Conservation (phyloP, 1,140 invertebrate genomes). For the Caenorhabditis remanei region DNA sequence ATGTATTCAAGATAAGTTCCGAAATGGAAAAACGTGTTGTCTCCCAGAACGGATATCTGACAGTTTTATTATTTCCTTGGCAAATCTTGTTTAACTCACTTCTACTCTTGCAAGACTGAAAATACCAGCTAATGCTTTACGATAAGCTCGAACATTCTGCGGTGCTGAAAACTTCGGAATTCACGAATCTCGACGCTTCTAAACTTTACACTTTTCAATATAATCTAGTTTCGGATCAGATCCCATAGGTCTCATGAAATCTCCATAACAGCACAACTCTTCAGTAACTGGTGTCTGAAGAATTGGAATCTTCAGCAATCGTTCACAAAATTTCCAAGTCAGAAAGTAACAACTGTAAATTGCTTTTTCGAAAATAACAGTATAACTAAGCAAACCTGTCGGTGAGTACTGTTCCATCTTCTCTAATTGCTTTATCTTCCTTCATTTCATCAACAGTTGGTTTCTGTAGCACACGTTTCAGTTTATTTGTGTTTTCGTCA, state of each 20-base stretch:
- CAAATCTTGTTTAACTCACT: conserved; percentile 11
- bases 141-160: not conserved
- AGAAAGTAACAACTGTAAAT: conserved; percentile 28
- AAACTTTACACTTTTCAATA: not conserved
- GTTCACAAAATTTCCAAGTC: conserved; percentile 13
- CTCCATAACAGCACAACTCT: conserved; percentile 58
- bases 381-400: not conserved
- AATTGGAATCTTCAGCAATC: not conserved
- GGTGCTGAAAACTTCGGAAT: not conserved
- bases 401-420: conserved; percentile 23
- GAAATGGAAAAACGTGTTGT: conserved; percentile 48
- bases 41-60: conserved; percentile 32
- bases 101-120: not conserved
- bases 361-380: not conserved
- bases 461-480: conserved; percentile 19
- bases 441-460: conserved; percentile 8
- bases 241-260: conserved; percentile 58
- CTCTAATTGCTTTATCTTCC: not conserved
- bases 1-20: conserved; percentile 39
- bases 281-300: not conserved
- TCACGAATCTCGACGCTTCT: not conserved
- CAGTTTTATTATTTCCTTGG: not conserved
- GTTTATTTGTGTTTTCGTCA: not conserved
- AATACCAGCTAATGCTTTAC: conserved; percentile 5
- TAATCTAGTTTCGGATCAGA: conserved; percentile 47